These are phyloP conservation scores for Micrasema longulum DNA, from an alignment of 1,140 invertebrate species.

Conservation along the genomic window DNA sequence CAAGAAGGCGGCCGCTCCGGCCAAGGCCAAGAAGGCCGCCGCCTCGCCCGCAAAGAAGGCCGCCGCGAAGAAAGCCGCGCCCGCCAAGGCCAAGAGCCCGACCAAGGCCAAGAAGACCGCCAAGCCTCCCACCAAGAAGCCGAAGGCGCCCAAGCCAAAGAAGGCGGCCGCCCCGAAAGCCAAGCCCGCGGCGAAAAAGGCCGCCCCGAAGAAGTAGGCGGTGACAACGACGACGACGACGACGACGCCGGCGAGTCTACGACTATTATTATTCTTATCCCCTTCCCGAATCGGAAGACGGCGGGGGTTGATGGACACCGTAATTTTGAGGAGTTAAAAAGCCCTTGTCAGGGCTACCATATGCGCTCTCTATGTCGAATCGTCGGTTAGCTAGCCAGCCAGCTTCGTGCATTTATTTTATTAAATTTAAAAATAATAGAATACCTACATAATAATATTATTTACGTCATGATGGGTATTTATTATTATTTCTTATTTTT, in stretches of 20 bases:
- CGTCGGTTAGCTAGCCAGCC: no score
- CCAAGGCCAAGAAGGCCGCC: constrained; percentile 36
- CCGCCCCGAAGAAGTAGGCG: background rate
- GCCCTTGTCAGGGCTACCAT: constrained; percentile 49
- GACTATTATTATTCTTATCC: background rate
- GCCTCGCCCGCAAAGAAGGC: constrained; percentile 28
- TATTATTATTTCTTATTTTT: no score
- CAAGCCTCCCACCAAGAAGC: constrained; percentile 50
- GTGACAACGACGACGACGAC: background rate
- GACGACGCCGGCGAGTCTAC: background rate
- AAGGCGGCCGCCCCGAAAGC: constrained; percentile 42
- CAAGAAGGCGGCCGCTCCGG: constrained; percentile 38
- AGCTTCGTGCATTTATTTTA: no score
- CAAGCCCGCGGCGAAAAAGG: background rate
- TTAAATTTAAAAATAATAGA: no score
- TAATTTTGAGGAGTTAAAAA: constrained; percentile 29
- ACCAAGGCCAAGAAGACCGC: constrained; percentile 42
- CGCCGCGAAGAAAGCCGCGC: constrained; percentile 35
- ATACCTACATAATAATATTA: no score
- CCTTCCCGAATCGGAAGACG: background rate
- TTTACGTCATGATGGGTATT: no score
- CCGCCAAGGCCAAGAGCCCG: background rate
- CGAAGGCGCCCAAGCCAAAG: constrained; percentile 49
- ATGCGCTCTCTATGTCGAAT: background rate
- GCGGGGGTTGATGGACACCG: background rate